These are phyloP conservation scores for Alca torda DNA, from an alignment of 2,797 vertebrate species.

Conservation along the genomic window DNA sequence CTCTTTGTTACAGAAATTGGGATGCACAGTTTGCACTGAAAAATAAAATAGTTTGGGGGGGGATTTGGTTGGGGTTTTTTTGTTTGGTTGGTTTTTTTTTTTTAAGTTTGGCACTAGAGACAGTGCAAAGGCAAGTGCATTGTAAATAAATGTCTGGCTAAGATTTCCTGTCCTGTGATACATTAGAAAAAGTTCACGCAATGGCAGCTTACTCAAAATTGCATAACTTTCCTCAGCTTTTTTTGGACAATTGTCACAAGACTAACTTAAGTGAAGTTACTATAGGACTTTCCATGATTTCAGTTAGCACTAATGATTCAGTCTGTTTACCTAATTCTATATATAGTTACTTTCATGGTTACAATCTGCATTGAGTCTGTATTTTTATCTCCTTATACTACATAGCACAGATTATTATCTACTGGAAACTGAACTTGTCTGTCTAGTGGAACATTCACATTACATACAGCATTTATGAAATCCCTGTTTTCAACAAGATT, in stretches of 20 bases:
- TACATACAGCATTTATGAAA: not conserved
- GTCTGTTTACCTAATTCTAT: not conserved
- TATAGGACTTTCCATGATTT: not conserved
- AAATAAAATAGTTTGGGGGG: not conserved
- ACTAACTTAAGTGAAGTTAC: not conserved
- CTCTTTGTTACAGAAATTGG: not conserved
- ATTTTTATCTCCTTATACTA: not conserved
- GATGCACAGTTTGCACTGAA: not conserved
- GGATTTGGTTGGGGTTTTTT: no score
- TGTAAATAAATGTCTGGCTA: conserved; percentile 30
- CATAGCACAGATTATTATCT: not conserved
- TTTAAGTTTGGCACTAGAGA: not conserved
- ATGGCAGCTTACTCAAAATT: conserved; percentile 4
- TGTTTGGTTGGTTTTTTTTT: not conserved
- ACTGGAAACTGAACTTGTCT: not conserved
- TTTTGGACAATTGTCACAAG: not conserved
- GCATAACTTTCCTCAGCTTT: not conserved
- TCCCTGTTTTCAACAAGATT: not conserved
- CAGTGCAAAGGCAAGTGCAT: conserved; percentile 13
- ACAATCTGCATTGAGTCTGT: not conserved
- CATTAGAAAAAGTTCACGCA: not conserved
- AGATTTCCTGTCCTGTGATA: not conserved
- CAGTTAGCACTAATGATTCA: not conserved
- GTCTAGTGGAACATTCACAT: not conserved
- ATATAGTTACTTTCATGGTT: not conserved